Evolutionary conservation across 2,888 invertebrate species (phyloP), one percentile per base, ranked within the genome.

Genomic region (Andrena chrysosceles): DNA sequence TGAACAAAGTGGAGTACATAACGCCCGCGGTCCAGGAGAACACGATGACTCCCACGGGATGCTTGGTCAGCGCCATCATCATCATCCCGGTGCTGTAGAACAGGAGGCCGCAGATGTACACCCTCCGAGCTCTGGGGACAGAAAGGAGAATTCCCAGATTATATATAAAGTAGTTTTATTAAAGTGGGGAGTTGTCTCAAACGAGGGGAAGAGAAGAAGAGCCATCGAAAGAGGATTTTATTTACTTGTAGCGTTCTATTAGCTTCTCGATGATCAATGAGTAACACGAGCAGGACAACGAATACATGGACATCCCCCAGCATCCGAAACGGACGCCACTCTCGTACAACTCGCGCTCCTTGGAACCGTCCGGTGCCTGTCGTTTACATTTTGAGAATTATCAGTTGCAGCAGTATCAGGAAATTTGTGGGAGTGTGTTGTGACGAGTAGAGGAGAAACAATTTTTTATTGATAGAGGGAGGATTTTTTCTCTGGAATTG

Each of bases 1-100:
- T 99, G 94, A 99, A 99, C 33, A 99, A 95, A 0, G 99, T 99
- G 16, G 99, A 98, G 94, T 99, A 99, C 98, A 99, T 98, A 64
- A 99, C 97, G 1, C 99, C 99, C 1, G 99, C 98, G 0, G 98
- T 97, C 96, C 98, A 98, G 86, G 99, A 98, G 93, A 98, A 98
- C 56, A 98, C 92, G 59, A 98, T 96, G 0, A 98, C 98, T 4
- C 97, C 97, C 20, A 96, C 95, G 80, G 96, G 96, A 77, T 97
- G 96, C 63, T 97, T 96, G 0, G 97, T 96, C 7, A 97, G 90
- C 0, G 98, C 98, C 96, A 99, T 97, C 86, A 97, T 93, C 81
- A 97, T 95, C 98, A 99, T 99, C 5, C 99, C 99, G 31, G 96
- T 94, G 71, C 98, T 97, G 94, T 99, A 99, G 64, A 98, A 97